These are phyloP conservation scores for Morpho helenor DNA, from an alignment of 2,888 invertebrate species.

Conservation along the genomic window DNA sequence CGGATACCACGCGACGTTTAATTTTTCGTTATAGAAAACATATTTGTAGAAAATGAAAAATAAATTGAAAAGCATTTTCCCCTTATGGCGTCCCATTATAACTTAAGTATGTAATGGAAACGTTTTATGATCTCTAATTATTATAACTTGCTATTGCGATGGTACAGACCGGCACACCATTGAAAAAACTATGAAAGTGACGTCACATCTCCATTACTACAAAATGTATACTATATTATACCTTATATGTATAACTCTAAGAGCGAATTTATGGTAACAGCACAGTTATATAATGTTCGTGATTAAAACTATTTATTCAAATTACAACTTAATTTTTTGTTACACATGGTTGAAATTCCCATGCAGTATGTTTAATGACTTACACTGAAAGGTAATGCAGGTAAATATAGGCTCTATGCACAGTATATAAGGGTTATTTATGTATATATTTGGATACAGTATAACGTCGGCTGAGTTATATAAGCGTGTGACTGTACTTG, in stretches of 20 bases:
- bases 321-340: not conserved
- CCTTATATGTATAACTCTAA: too few relatives aligned
- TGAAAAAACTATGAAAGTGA: slow-evolving; percentile 22
- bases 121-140: slow-evolving; percentile 4
- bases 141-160: slow-evolving; percentile 21
- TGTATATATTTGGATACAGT: slow-evolving; percentile 6
- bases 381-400: too few relatives aligned
- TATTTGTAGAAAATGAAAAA: too few relatives aligned
- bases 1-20: too few relatives aligned
- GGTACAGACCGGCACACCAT: slow-evolving; percentile 34
- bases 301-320: not conserved
- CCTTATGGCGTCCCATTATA: too few relatives aligned
- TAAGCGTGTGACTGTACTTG: slow-evolving; percentile 61
- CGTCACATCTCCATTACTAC: slow-evolving; percentile 19
- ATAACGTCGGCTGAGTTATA: slow-evolving; percentile 42
- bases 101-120: not conserved
- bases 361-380: not conserved
- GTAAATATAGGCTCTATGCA: slow-evolving; percentile 3
- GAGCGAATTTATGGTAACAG: too few relatives aligned
- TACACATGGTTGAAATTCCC: not conserved
- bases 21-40: too few relatives aligned
- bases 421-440: slow-evolving; percentile 3
- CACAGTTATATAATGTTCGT: too few relatives aligned
- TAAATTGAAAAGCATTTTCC: too few relatives aligned
- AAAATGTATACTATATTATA: not conserved